A percentile compares a stretch with the other conserved stretches of the same genome.
phyloP scores from a whole-genome alignment of 2,797 vertebrate genomes.

The Gymnopithys bicolor region DNA sequence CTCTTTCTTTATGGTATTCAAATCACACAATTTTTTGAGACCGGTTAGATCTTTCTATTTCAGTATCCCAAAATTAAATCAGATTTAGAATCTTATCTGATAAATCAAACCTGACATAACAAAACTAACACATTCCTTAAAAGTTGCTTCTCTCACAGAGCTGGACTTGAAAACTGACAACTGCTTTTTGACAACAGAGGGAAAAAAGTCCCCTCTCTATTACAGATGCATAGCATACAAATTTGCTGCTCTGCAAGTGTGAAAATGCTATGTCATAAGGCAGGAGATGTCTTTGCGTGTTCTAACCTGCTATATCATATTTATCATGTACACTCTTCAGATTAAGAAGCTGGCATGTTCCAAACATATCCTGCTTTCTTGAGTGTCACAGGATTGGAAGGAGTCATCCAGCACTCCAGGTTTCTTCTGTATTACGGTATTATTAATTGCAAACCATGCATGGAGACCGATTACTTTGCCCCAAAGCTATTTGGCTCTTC shows the following conservation, averaged over 20 bases:
- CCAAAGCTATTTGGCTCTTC: slow-evolving; percentile 31
- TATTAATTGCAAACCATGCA: slow-evolving; percentile 24
- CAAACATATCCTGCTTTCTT: not conserved
- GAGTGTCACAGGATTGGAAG: not conserved
- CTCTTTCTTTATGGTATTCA: not conserved
- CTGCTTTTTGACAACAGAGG: not conserved
- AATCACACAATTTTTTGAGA: not conserved
- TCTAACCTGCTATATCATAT: not conserved
- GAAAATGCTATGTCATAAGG: not conserved
- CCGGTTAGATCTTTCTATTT: not conserved
- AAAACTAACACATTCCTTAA: not conserved
- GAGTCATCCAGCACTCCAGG: not conserved
- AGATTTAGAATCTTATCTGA: not conserved
- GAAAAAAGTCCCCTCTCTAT: not conserved
- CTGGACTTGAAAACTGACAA: not conserved
- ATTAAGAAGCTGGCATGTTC: slow-evolving; percentile 19
- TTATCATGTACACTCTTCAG: not conserved
- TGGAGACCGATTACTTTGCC: slow-evolving; percentile 3
- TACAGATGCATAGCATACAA: not conserved
- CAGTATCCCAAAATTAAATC: not conserved
- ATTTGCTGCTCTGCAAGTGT: not conserved
- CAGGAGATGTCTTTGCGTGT: not conserved
- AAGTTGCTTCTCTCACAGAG: not conserved
- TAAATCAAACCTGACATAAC: not conserved
- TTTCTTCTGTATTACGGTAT: slow-evolving; percentile 15